Percentiles rank a stretch among this genome's conserved stretches.
phyloP scores from a whole-genome alignment of 2,113 vertebrate species.

The Odontesthes bonariensis region DNA sequence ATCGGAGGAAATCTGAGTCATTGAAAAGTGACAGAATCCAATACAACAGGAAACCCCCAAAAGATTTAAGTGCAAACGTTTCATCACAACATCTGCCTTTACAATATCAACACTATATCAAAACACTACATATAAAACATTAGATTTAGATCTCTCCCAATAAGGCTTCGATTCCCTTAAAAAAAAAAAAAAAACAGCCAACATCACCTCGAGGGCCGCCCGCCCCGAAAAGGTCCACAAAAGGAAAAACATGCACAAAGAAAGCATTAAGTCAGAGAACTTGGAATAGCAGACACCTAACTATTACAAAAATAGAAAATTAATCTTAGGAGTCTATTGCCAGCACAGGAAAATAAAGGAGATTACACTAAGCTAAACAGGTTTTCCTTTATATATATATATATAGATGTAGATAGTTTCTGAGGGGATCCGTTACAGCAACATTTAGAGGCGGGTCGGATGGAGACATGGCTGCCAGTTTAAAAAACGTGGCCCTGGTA shows the following conservation, averaged over 20 bases:
- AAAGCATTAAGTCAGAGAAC: conserved; percentile 42
- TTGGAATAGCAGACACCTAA: conserved; percentile 31
- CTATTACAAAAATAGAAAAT: conserved; percentile 77
- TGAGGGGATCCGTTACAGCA: conserved; percentile 12
- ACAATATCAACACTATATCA: conserved; percentile 74
- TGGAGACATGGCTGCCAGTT: conserved; percentile 22
- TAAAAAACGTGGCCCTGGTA: not conserved
- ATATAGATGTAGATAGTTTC: conserved; percentile 35
- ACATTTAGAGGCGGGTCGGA: conserved; percentile 48
- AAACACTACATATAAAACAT: conserved; percentile 73
- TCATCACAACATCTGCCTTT: conserved; percentile 70
- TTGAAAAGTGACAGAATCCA: conserved; percentile 75
- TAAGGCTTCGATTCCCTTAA: conserved; percentile 68
- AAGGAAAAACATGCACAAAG: conserved; percentile 54
- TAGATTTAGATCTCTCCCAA: conserved; percentile 45
- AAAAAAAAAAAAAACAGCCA: conserved; percentile 25
- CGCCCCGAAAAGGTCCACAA: conserved; percentile 15
- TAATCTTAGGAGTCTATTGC: conserved; percentile 52
- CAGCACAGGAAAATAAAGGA: conserved; percentile 54
- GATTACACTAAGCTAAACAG: conserved; percentile 45
- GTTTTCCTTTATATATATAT: conserved; percentile 18
- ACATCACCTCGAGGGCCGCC: not conserved
- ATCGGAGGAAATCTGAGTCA: conserved; percentile 52
- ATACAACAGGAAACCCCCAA: conserved; percentile 66
- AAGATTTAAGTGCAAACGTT: conserved; percentile 68